Conservation (phyloP, 1,140 invertebrate species). For the Trichonephila inaurata region DNA sequence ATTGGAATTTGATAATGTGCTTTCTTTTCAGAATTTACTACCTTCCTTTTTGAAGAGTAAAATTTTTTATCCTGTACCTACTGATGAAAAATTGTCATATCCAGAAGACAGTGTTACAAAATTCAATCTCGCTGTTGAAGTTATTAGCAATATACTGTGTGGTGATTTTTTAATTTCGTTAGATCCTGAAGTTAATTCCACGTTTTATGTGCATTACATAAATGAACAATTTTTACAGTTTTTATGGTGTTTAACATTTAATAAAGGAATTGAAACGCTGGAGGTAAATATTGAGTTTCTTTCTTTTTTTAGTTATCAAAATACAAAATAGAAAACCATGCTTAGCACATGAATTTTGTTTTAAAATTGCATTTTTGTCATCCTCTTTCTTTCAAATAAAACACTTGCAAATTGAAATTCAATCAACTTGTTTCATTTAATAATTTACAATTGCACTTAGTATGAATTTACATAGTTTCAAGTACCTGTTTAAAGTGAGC, state of each 20-base stretch:
- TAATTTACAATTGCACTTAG: too few relatives aligned
- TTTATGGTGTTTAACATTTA: conserved; percentile 37
- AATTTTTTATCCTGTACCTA: conserved; percentile 50
- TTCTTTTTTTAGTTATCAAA: too few relatives aligned
- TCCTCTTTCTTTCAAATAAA: background rate
- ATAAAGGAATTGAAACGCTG: background rate
- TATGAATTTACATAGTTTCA: too few relatives aligned
- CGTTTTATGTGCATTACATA: conserved; percentile 21
- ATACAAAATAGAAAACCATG: too few relatives aligned
- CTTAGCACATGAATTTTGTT: background rate
- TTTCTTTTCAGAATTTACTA: conserved; percentile 24
- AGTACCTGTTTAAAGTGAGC: too few relatives aligned
- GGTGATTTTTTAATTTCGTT: background rate
- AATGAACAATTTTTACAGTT: background rate
- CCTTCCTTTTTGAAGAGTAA: conserved; percentile 13
- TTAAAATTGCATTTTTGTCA: background rate
- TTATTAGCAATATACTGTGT: background rate
- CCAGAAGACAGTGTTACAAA: background rate
- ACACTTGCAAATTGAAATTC: too few relatives aligned
- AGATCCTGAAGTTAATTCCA: background rate
- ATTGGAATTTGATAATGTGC: too few relatives aligned
- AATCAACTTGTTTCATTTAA: too few relatives aligned
- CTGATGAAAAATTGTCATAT: background rate
- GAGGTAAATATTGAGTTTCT: background rate
- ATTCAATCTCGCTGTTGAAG: background rate